These are phyloP conservation scores for Eublepharis macularius DNA, from an alignment of 2,113 vertebrate species.

Conservation along the genomic window DNA sequence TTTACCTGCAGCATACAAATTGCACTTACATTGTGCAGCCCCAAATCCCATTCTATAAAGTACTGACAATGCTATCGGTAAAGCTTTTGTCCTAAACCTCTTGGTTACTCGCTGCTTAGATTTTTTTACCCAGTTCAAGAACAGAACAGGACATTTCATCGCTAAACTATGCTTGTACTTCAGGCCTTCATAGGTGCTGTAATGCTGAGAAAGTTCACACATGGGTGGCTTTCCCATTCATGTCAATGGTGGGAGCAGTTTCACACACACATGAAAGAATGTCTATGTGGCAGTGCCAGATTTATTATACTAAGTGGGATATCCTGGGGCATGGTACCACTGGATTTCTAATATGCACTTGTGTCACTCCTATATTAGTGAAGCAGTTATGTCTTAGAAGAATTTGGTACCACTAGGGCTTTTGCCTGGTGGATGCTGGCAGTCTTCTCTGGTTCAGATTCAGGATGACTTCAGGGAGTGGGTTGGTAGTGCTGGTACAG, in stretches of 20 bases:
- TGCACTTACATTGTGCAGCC: background rate
- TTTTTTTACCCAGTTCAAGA: background rate
- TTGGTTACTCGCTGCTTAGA: background rate
- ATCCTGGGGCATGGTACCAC: too few species aligned
- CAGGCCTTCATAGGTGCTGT: background rate
- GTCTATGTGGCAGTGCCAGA: background rate
- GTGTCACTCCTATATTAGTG: too few species aligned
- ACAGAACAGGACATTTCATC: background rate
- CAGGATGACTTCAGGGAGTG: too few species aligned
- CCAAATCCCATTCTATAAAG: background rate
- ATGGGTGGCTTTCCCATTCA: background rate
- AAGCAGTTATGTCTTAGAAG: too few species aligned
- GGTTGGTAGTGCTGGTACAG: too few species aligned
- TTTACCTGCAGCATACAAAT: constrained; percentile 22
- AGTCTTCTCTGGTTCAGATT: too few species aligned
- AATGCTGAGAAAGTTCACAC: background rate
- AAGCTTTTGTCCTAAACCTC: background rate
- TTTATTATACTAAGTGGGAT: background rate
- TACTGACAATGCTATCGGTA: background rate
- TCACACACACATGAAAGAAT: background rate
- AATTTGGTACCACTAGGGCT: too few species aligned
- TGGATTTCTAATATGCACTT: too few species aligned
- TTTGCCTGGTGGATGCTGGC: too few species aligned
- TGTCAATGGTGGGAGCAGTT: background rate
- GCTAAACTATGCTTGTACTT: background rate